A percentile compares a stretch with the other conserved stretches of the same genome.
Conservation (phyloP, 2,888 invertebrate genomes). For the Hypselothyrea guttata region DNA sequence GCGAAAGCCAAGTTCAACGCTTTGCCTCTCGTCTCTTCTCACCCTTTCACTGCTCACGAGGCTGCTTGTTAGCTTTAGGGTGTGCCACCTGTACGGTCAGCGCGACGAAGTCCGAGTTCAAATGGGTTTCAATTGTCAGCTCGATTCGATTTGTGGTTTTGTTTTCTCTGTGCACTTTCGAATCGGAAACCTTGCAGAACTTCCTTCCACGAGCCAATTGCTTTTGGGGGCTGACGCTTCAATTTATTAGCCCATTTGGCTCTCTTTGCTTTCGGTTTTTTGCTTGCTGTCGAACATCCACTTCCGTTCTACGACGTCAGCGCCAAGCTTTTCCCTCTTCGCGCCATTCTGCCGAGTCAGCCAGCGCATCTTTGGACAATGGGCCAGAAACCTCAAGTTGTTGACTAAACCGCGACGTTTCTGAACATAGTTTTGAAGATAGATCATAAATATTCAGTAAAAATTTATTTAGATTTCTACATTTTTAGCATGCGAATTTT, state of each 20-base stretch:
- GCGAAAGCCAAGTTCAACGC: slow-evolving; percentile 44
- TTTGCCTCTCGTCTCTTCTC: slow-evolving; percentile 12
- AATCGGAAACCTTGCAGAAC: too few species aligned
- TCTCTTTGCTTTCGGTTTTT: background rate
- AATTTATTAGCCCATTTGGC: background rate
- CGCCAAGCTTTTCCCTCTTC: background rate
- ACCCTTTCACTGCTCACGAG: background rate
- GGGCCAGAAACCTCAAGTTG: too few species aligned
- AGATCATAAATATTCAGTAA: too few species aligned
- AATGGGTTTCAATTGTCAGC: slow-evolving; percentile 42
- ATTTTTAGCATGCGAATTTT: too few species aligned
- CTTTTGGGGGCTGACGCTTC: background rate
- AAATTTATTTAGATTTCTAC: too few species aligned
- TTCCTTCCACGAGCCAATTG: background rate
- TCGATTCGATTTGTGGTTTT: slow-evolving; percentile 9
- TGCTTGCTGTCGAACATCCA: slow-evolving; percentile 6
- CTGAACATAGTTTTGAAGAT: too few species aligned
- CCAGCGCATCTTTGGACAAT: background rate
- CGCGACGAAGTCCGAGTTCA: slow-evolving; percentile 63
- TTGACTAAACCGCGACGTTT: too few species aligned
- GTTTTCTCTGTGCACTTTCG: background rate
- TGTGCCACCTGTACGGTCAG: slow-evolving; percentile 41
- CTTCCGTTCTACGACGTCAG: slow-evolving; percentile 12
- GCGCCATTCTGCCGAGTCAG: background rate
- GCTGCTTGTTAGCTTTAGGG: slow-evolving; percentile 9